Conservation (phyloP, 2,888 invertebrate genomes). For the Pyralis farinalis region DNA sequence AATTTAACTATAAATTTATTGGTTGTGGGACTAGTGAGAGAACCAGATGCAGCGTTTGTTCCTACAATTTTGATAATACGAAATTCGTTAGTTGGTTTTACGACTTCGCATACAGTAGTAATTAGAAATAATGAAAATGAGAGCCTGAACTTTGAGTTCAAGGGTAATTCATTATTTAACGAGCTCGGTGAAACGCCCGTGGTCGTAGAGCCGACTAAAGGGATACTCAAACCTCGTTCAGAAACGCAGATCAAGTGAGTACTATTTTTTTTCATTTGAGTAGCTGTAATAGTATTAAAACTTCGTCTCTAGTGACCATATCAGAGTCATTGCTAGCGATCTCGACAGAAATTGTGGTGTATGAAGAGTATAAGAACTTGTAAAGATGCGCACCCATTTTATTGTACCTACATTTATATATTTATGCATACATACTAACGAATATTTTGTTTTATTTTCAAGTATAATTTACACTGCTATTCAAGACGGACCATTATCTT, state of each 20-base stretch:
- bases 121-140: conserved; percentile 80
- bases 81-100: conserved; percentile 82
- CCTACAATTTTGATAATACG: conserved; percentile 81
- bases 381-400: too few species aligned
- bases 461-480: conserved; percentile 80
- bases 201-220: conserved; percentile 69
- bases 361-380: too few species aligned
- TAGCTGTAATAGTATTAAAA: too few species aligned
- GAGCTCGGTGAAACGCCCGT: conserved; percentile 77
- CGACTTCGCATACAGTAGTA: conserved; percentile 54
- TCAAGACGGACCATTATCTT: conserved; percentile 75
- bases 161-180: conserved; percentile 75
- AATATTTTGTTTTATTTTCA: conserved; percentile 3
- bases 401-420: conserved; percentile 1
- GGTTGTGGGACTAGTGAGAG: conserved; percentile 82
- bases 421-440: conserved; percentile 11
- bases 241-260: conserved; percentile 76
- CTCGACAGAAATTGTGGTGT: too few species aligned
- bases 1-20: conserved; percentile 79
- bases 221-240: conserved; percentile 64
- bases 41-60: conserved; percentile 82
- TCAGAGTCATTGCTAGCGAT: too few species aligned
- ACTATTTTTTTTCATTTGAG: not conserved
- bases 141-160: conserved; percentile 72
- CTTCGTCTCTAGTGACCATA: too few species aligned